Evolutionary conservation across 2,113 vertebrate species (phyloP).

Genomic region (Hiodon alosoides): DNA sequence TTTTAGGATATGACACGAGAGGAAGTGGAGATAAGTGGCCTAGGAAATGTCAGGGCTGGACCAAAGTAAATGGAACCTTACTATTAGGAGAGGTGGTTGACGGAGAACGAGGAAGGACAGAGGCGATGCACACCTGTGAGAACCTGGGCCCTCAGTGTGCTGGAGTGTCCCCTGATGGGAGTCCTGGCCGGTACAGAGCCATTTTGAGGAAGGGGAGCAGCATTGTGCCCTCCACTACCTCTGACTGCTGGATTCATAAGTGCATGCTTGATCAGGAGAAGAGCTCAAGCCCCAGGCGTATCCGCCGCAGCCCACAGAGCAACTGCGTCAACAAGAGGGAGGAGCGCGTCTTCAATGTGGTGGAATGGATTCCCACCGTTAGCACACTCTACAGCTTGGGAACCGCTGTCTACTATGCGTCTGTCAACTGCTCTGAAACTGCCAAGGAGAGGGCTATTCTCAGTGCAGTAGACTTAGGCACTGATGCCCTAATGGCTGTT

Average conservation of each 20-base stretch:
- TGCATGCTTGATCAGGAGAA: conserved; percentile 38
- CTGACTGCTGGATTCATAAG: conserved; percentile 50
- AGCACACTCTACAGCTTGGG: conserved; percentile 78
- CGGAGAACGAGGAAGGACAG: conserved; percentile 9
- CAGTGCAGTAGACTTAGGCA: conserved; percentile 71
- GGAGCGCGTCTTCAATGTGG: conserved; percentile 50
- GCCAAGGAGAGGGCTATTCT: conserved; percentile 74
- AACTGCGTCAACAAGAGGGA: conserved; percentile 63
- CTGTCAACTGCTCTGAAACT: conserved; percentile 62
- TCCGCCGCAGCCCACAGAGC: conserved; percentile 29
- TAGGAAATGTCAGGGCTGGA: conserved; percentile 50
- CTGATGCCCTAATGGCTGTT: conserved; percentile 63
- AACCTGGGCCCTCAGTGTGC: conserved; percentile 58
- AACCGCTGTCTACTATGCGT: conserved; percentile 78
- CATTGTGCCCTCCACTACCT: conserved; percentile 35
- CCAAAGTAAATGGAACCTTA: conserved; percentile 42
- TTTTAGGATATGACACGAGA: not conserved
- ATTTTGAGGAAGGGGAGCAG: conserved; percentile 40
- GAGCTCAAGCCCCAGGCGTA: not conserved
- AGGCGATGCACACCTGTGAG: conserved; percentile 54
- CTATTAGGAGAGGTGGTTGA: conserved; percentile 42
- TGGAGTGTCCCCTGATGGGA: conserved; percentile 50
- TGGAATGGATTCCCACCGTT: conserved; percentile 69
- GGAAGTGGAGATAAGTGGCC: not conserved
- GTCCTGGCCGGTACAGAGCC: conserved; percentile 41